Percentiles rank a stretch among this genome's conserved stretches.
Conservation (phyloP, 2,113 vertebrate species). For the Choloepus hoffmanni region DNA sequence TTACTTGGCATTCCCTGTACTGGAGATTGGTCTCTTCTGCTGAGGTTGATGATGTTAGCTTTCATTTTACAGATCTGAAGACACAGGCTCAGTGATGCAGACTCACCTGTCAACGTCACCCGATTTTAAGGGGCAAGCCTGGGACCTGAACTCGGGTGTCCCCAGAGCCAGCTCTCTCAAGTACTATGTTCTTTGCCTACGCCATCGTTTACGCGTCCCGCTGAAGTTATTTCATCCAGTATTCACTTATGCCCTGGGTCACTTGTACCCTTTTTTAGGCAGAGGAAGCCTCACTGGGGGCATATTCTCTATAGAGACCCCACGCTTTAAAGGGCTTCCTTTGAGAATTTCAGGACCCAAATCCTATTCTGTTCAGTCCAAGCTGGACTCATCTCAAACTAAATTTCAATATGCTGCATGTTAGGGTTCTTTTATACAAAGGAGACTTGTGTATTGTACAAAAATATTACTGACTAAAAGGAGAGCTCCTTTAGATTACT, state of each 20-base stretch:
- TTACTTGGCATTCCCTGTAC: neutral
- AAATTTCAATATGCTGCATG: neutral
- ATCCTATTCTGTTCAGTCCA: neutral
- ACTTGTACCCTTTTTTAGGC: neutral
- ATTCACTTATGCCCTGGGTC: neutral
- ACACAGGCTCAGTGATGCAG: neutral
- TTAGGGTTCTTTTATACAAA: neutral
- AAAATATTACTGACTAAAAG: neutral
- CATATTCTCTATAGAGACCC: neutral
- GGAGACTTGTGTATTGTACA: neutral
- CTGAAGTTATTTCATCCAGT: neutral
- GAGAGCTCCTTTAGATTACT: neutral
- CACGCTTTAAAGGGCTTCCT: neutral
- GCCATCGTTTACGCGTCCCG: accelerated
- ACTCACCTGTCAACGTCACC: neutral
- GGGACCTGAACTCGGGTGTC: neutral
- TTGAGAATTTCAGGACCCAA: neutral
- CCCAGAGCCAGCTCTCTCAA: neutral
- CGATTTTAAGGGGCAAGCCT: neutral
- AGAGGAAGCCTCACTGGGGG: neutral
- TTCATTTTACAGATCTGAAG: neutral
- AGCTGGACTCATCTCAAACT: neutral
- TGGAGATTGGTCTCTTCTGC: neutral
- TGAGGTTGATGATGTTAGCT: neutral
- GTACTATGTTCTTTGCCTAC: neutral